phyloP scores from a whole-genome alignment of 2,888 invertebrate species.

The Euproctis similis region DNA sequence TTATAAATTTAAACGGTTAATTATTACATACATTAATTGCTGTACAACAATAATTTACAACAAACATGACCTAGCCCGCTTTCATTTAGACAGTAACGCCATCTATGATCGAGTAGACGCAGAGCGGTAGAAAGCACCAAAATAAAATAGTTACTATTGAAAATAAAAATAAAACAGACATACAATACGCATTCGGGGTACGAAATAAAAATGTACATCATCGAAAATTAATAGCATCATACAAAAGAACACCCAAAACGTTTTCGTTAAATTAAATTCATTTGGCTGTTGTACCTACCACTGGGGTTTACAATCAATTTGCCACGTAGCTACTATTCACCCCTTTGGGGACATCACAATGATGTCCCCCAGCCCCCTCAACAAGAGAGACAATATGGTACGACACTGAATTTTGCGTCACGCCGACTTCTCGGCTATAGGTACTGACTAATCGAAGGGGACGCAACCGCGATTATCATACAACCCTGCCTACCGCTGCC shows the following conservation, averaged over 20 bases:
- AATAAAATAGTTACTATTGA: too few relatives aligned
- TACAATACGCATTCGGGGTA: too few relatives aligned
- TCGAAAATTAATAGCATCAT: constrained; percentile 10
- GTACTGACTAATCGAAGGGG: constrained; percentile 66
- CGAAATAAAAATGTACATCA: too few relatives aligned
- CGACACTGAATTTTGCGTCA: constrained; percentile 63
- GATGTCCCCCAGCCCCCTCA: constrained; percentile 19
- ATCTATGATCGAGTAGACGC: too few relatives aligned
- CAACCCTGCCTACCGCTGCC: constrained; percentile 34
- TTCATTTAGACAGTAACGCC: too few relatives aligned
- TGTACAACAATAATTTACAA: too few relatives aligned
- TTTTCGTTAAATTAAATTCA: constrained; percentile 45
- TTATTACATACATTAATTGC: too few relatives aligned
- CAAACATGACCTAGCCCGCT: too few relatives aligned
- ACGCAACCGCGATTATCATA: constrained; percentile 63
- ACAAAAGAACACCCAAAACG: constrained; percentile 27
- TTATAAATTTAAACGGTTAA: too few relatives aligned
- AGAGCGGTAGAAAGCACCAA: too few relatives aligned
- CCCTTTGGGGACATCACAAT: constrained; percentile 55
- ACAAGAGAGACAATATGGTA: constrained; percentile 61
- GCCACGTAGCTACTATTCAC: constrained; percentile 51
- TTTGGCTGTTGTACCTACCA: constrained; percentile 47
- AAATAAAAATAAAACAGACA: too few relatives aligned
- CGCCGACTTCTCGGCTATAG: constrained; percentile 61
- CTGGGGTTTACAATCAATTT: constrained; percentile 65